Base-by-base conservation (phyloP, 2,888 invertebrate species). In the Agrilus cyanescens region DNA sequence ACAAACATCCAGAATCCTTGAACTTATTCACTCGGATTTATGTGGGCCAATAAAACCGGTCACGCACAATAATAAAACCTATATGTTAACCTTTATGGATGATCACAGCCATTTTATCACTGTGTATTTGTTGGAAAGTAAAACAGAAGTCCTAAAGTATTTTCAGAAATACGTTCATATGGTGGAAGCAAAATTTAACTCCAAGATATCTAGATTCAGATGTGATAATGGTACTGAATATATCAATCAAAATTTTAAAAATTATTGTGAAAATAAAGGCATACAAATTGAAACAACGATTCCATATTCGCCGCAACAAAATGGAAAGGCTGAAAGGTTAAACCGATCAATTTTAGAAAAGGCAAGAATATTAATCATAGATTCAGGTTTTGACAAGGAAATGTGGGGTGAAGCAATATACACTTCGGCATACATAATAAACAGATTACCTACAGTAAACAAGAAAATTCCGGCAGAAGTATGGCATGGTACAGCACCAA, bases 331-430 rank as follows among this genome's bases (percentile, higher is more conserved):
- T 18, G 18, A 18, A 18, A 18, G 18, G 18, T 5, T 18, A 4
- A 18, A 18, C 5, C 18, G 4, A 18, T 46, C 48, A n/a, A 25
- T 48, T 10, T 13, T 50, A 3, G 49, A 45, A 29, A 49, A 43
- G 31, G 43, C 18, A 20, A 25, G 50, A 39, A 40, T 46, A 12
- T 41, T 50, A 38, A 16, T 50, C 10, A 14, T 46, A 14, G 32
- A 50, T 16, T 44, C 50, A n/a, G 39, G 57, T 13, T 38, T 62
- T 3, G 43, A 44, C 10, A 62, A 65, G 46, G 7, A 4, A 4
- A 58, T 64, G 38, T 65, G 62, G 63, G 57, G 58, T 32, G 61
- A 62, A 47, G 62, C 61, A 25, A 37, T 54, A 18, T 37, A 41
- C 7, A 45, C 46, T 36, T 52, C 54, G 4, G 47, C 52, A 1